phyloP scores from a whole-genome alignment of 1,140 invertebrate genomes.

The Nasonia giraulti region DNA sequence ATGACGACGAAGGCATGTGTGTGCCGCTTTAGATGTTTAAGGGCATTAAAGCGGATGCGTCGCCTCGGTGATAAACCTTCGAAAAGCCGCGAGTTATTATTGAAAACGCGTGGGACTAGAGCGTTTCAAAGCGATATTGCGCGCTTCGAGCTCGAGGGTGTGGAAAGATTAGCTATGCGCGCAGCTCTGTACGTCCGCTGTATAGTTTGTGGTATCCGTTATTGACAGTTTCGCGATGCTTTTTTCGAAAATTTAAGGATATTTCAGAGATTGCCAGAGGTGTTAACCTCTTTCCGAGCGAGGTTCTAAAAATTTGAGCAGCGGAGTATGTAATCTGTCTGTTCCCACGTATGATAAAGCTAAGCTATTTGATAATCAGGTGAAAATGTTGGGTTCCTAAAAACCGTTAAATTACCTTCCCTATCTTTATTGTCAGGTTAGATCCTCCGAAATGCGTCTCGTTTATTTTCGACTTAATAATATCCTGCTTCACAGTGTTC shows the following conservation, averaged over 20 bases:
- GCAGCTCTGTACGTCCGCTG: neutral
- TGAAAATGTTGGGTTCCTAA: neutral
- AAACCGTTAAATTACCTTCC: neutral
- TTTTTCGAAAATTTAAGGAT: neutral
- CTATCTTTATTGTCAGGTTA: slow-evolving; percentile 8
- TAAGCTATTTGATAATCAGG: neutral
- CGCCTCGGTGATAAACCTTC: neutral
- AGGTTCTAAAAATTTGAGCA: neutral
- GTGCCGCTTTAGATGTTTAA: neutral
- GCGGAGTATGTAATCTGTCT: neutral
- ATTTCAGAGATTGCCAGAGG: neutral
- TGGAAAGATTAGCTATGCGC: neutral
- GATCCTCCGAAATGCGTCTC: neutral
- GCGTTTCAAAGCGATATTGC: neutral
- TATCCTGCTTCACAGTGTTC: neutral
- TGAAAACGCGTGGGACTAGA: neutral
- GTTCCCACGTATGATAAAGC: neutral
- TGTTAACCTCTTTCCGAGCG: neutral
- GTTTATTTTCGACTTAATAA: slow-evolving; percentile 16
- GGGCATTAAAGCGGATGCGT: slow-evolving; percentile 16
- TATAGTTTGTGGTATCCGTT: neutral
- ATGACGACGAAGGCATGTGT: neutral
- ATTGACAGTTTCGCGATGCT: neutral
- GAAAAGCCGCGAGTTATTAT: neutral
- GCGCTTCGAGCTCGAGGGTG: neutral